Evolutionary conservation across 2,888 invertebrate genomes (phyloP), one percentile per base, ranked within the genome.

Genomic region (Mycogona germanica): DNA sequence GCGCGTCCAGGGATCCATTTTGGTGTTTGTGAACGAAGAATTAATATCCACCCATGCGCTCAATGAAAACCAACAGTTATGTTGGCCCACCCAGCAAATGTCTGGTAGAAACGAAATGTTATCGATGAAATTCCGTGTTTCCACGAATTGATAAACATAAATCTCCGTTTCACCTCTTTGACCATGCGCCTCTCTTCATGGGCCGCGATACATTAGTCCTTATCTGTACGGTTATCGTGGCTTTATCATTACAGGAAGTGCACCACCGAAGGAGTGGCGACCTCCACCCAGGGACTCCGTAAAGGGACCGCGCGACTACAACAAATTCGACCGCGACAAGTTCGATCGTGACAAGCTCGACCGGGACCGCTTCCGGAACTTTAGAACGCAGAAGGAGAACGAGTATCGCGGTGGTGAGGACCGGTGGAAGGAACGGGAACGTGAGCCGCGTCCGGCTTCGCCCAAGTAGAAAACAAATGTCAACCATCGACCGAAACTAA

Each of bases 381-480:
- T 12, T 37, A 17, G 50, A 29, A 50, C 50, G 25, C 23, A 38
- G 38, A 50, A 50, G 25, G 14, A n/a, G 12, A 37, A 35, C n/a
- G 30, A 32, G 28, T 37, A 50, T n/a, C 38, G 35, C 14, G 38
- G 50, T 1, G 50, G 38, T n/a, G 50, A 47, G 35, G 47, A 47
- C 47, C 28, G 47, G 21, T 23, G 47, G 38, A 50, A 40, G 50
- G 40, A 50, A 2, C 23, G 50, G 9, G 50, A 50, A 9, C 2
- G 28, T n/a, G 35, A 35, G 21, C 21, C 38, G 50, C 50, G 50
- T 25, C 50, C 50, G 6, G 38, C 35, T 28, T 50, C 50, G 50
- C 50, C 50, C 35, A 50, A 50, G 50, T 50, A 50, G 38, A 40
- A 32, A n/a, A n/a, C n/a, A n/a, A n/a, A n/a, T n/a, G n/a, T n/a